phyloP scores from a whole-genome alignment of 2,797 vertebrate species.

The Lithobates pipiens region DNA sequence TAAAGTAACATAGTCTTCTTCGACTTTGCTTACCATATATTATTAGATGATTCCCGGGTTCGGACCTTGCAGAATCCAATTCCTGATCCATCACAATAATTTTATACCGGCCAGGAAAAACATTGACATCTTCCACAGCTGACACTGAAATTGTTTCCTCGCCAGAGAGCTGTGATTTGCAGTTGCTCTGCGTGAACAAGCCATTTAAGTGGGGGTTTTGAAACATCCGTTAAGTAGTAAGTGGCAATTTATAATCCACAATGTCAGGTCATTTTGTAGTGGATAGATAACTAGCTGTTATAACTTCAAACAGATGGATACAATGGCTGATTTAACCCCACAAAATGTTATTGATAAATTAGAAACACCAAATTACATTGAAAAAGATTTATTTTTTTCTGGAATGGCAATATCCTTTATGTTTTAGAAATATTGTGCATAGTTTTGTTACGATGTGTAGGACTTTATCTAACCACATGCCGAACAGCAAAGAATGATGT shows the following conservation, averaged over 20 bases:
- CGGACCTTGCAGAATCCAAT: not conserved
- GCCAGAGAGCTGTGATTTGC: slow-evolving; percentile 38
- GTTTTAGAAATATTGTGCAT: too few relatives aligned
- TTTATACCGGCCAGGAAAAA: slow-evolving; percentile 25
- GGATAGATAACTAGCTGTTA: slow-evolving; percentile 34
- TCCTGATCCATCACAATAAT: slow-evolving; percentile 4
- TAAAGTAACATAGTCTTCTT: not conserved
- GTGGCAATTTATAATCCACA: slow-evolving; percentile 44
- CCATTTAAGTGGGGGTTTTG: slow-evolving; percentile 37
- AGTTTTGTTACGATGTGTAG: too few relatives aligned
- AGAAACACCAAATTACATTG: not conserved
- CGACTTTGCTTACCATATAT: not conserved
- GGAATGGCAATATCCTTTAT: too few relatives aligned
- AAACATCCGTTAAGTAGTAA: slow-evolving; percentile 32
- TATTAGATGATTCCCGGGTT: not conserved
- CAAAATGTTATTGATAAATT: slow-evolving; percentile 1
- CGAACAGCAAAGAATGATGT: too few relatives aligned
- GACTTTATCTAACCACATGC: too few relatives aligned
- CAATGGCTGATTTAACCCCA: slow-evolving; percentile 7
- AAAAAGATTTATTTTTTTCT: too few relatives aligned
- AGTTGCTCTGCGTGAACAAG: slow-evolving; percentile 25
- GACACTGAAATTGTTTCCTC: slow-evolving; percentile 17
- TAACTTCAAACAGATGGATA: slow-evolving; percentile 16
- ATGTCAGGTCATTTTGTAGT: slow-evolving; percentile 37
- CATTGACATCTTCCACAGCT: not conserved